Evolutionary conservation across 1,140 invertebrate species (phyloP), one percentile per base, ranked within the genome.

Genomic region (Pomacea maculata): DNA sequence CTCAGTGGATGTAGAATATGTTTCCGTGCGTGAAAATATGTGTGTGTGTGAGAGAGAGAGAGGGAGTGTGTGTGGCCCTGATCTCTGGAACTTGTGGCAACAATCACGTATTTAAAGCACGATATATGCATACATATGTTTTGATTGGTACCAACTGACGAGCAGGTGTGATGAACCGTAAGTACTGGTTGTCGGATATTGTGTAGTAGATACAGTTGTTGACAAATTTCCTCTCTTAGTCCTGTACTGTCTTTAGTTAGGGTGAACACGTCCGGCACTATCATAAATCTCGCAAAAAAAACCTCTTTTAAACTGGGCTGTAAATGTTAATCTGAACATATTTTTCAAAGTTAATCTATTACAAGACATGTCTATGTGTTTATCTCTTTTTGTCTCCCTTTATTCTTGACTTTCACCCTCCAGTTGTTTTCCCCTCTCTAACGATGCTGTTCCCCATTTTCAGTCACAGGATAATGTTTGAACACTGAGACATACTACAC

Each of bases 31-130:
- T 74, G 72, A 7, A 34, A 52, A 34, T 10, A 34, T 74, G 72
- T 52, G 72, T 74, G 72, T 74, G 72, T 52, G 72, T 74, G 72
- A 17, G 34, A 52, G 72, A 17, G 72, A 54, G 8, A 17, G 45
- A 54, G n/a, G 2, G 64, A 19, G 3, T 7, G 21, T 71, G 68
- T 71, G 68, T 71, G 68, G 12, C 14, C 68, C 45, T 34, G 15
- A 0, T 7, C 25, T 34, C 17, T 19, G 34, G 25, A 25, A 25
- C 25, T 25, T 25, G 25, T 25, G 25, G 25, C 6, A 71, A 71
- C 15, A 45, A 34, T 10, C 25, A 0, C 17, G 11, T 71, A 25
- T 71, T 71, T 71, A 25, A 71, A 25, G 10, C 12, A 6, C n/a
- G n/a, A 19, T 71, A 34, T 0, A 25, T 34, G 5, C 25, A 25